These are phyloP conservation scores for Oxyteleia sp. DNA, from an alignment of 2,888 invertebrate genomes.

Conservation along the genomic window DNA sequence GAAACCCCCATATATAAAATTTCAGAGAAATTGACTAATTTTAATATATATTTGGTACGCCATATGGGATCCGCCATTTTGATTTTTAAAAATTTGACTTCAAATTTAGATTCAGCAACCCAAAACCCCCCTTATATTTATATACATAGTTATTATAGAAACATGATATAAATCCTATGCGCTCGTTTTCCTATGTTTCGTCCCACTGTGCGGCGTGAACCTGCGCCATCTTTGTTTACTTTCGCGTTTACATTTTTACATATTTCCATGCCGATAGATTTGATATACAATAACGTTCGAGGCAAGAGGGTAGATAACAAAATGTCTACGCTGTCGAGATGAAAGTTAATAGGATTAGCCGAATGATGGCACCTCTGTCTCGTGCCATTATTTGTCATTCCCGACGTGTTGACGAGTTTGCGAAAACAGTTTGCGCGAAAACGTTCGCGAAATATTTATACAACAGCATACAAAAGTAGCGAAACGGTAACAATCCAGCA, in stretches of 20 bases:
- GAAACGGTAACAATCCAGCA: constrained; percentile 7
- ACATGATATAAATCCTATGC: no score
- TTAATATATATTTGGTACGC: no score
- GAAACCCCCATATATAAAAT: no score
- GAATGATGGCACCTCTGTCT: constrained; percentile 6
- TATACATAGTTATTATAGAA: no score
- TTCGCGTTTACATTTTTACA: constrained; percentile 30
- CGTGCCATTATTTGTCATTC: constrained; percentile 39
- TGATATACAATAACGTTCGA: constrained; percentile 30
- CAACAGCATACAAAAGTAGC: background rate
- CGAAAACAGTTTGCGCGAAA: constrained; percentile 19
- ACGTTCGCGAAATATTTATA: background rate
- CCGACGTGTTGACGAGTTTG: constrained; percentile 16
- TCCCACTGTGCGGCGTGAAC: no score
- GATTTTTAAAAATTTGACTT: no score
- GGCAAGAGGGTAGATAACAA: constrained; percentile 5
- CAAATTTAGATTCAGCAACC: no score
- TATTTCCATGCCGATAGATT: constrained; percentile 17
- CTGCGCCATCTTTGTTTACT: constrained; percentile 33
- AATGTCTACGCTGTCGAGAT: constrained; percentile 16
- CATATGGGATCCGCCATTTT: no score
- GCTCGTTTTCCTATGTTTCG: no score
- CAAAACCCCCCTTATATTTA: no score
- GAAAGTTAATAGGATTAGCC: constrained; percentile 24
- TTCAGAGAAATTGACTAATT: no score